Base-by-base conservation (phyloP, 2,888 invertebrate genomes). In the Zygothrica quintamaculata region DNA sequence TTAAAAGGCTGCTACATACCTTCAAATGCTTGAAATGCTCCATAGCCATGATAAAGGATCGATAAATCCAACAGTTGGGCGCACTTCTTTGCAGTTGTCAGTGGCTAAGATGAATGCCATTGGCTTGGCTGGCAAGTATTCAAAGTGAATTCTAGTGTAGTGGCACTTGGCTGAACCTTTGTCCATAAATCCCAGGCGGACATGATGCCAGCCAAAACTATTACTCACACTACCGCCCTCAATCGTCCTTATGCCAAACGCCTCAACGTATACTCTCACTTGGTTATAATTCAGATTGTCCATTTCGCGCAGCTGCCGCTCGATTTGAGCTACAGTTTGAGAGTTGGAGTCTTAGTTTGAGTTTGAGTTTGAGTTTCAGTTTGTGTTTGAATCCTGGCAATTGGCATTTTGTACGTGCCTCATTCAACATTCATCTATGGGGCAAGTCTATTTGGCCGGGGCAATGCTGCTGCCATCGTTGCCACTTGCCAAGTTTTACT, bases 241-340 rank as follows among this genome's bases (percentile, higher is more conserved):
- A 57, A 56, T 57, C 52, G 56, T 46, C 53, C 33, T 36, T 51
- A 42, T 48, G 47, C 53, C 34, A 42, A 12, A 46, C 57, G 60
- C 43, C 55, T 43, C 43, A 2, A 22, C 18, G 18, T 2, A 5
- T 22, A 22, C 9, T 29, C 29, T 1, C 47, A 43, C 55, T 60
- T 51, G 62, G 65, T 80, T 84, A 82, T 82, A 86, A 82, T 82
- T 82, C 71, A 84, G 84, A 86, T 86, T 82, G 82, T 82, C 84
- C 87, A 82, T 82, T 82, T 84, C 73, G 77, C 77, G 78, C 82
- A 82, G 84, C 87, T 82, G 87, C 84, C 82, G 68, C 81, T 76
- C 74, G 86, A 80, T 70, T 85, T 85, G 64, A 76, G 76, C 65
- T 69, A 57, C 36, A 47, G 31, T n/a, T n/a, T 29, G 39, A 15